Evolutionary conservation across 2,888 invertebrate species (phyloP), one percentile per base, ranked within the genome.

Genomic region (Eupithecia pulchellata): DNA sequence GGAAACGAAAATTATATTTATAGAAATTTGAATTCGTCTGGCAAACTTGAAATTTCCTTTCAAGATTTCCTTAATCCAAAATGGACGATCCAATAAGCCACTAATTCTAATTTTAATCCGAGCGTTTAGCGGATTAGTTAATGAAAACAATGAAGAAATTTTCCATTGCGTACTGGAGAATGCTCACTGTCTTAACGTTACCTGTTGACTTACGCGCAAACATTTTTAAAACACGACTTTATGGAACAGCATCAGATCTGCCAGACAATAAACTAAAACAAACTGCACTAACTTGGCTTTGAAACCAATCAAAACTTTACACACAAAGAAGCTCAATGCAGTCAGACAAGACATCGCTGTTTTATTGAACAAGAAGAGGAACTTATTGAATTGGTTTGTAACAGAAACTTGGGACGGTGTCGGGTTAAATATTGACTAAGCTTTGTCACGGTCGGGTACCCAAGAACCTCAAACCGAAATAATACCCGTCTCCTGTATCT

Each of bases 291-390:
- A 80, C 83, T 84, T 82, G 79, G 79, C 78, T 82, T 84, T 83
- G 78, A 85, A 90, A 89, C 88, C 85, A 91, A 90, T 91, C 90
- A 89, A 88, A 91, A 90, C 78, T 91, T 91, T 83, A 78, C 77
- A 80, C 80, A 81, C 84, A 86, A 88, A 86, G 86, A 87, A 86
- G 80, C 82, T 82, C 82, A 85, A 86, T 86, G 84, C 86, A 87
- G 84, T 84, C 82, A 83, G 81, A 86, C 82, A 84, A 86, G 82
- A 83, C 84, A 86, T 86, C 79, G 86, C 82, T 86, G 81, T 89
- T 90, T 89, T 89, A 88, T 89, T 87, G 87, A 87, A 85, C 82
- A 78, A 84, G 79, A 79, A 81, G 73, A 79, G 79, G 78, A 88
- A 88, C 83, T 84, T 86, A 84, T 86, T 85, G 84, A 84, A 86